Evolutionary conservation across 2,113 vertebrate species (phyloP).

Genomic region (Misgurnus anguillicaudatus): DNA sequence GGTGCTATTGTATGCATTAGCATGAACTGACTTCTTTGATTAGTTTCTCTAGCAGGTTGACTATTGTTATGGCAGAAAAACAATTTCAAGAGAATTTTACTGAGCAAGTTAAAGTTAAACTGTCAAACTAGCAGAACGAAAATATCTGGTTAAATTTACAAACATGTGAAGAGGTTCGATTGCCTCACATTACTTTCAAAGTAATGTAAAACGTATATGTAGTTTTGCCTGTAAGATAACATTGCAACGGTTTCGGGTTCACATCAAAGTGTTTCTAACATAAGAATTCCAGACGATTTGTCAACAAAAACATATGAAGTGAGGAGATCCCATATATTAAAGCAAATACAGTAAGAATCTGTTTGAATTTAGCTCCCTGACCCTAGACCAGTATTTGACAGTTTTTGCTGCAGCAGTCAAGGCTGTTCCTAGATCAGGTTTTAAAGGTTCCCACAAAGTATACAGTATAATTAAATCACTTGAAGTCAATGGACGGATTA

Average conservation of each 20-base stretch:
- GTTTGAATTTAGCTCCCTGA: not conserved
- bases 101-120: too few species aligned
- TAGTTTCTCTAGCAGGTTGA: too few species aligned
- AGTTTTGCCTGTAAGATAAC: too few species aligned
- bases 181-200: too few species aligned
- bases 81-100: too few species aligned
- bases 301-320: not conserved
- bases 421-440: conserved; percentile 9
- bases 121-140: too few species aligned
- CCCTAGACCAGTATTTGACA: not conserved
- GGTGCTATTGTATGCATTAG: not conserved
- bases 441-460: not conserved
- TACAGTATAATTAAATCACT: not conserved
- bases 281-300: too few species aligned
- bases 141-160: too few species aligned
- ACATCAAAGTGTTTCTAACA: too few species aligned
- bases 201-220: not conserved
- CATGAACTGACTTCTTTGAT: not conserved
- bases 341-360: not conserved
- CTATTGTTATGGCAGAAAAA: too few species aligned
- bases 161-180: too few species aligned
- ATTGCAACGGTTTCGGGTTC: too few species aligned
- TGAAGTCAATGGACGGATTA: conserved; percentile 19
- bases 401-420: not conserved
- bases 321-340: not conserved